Percentiles rank a stretch among this genome's conserved stretches.
Conservation (phyloP, 2,113 vertebrate species). For the Ploceus nigricollis region DNA sequence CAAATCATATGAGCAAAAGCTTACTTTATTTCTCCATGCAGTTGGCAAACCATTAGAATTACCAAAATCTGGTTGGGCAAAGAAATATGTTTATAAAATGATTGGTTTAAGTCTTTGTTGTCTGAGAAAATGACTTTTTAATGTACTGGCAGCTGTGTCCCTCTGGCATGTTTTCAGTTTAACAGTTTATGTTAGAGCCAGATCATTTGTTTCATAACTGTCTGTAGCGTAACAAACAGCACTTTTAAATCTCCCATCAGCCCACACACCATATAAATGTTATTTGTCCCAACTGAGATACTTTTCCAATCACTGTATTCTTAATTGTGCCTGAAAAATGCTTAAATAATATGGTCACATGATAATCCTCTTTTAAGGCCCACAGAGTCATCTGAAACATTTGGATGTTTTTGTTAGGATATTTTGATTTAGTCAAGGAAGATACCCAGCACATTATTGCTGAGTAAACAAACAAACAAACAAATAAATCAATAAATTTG, state of each 20-base stretch:
- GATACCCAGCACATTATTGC: background rate
- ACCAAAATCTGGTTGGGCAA: constrained; percentile 73
- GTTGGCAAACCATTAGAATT: constrained; percentile 55
- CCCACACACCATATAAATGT: constrained; percentile 13
- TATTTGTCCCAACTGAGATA: constrained; percentile 23
- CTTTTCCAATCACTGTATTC: constrained; percentile 48
- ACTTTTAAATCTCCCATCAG: constrained; percentile 47
- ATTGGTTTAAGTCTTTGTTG: constrained; percentile 73
- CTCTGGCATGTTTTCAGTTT: constrained; percentile 72
- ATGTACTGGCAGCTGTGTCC: constrained; percentile 75
- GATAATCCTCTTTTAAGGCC: background rate
- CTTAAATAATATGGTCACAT: background rate
- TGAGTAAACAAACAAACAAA: background rate
- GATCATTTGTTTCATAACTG: constrained; percentile 74
- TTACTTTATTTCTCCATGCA: constrained; percentile 68
- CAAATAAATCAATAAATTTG: background rate
- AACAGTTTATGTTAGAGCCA: constrained; percentile 71
- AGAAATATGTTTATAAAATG: constrained; percentile 76
- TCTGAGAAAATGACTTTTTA: constrained; percentile 73
- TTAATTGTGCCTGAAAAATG: constrained; percentile 27
- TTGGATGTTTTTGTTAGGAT: background rate
- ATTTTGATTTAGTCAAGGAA: constrained; percentile 37
- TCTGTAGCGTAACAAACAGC: constrained; percentile 60
- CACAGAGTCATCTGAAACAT: background rate
- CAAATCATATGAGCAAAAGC: constrained; percentile 64